Evolutionary conservation across 2,888 invertebrate species (phyloP), one percentile per base, ranked within the genome.

Genomic region (Apoda limacodes): DNA sequence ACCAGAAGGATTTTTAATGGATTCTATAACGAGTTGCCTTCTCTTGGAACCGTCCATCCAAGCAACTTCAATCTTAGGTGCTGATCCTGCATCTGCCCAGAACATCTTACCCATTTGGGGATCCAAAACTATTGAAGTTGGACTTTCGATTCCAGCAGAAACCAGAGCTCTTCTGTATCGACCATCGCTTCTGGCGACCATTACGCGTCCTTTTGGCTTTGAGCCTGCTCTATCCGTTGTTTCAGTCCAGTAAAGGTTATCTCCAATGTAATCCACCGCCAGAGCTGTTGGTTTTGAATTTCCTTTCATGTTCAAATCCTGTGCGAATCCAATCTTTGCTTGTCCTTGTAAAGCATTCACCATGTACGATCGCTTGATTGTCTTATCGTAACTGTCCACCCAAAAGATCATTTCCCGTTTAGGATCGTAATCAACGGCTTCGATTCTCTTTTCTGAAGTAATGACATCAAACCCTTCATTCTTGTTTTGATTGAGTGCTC

Each of bases 41-140:
- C 96, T 84, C 59, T 93, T 91, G 0, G 90, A 91, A 0, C 98
- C 98, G 56, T 97, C 98, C 95, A 98, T 94, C 95, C 97, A 98
- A 2, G 95, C 87, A 3, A 89, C 86, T 63, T 98, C 98, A 39
- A 99, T 95, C 68, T 96, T 98, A 0, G 95, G 93, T 3, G 88
- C 88, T 0, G 89, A 88, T 4, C 97, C 95, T 1, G 92, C 90
- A 63, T 98, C 97, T 0, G 95, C 87, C 96, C 98, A 99, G 70
- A 92, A 94, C 85, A 98, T 88, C 42, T 87, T 82, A 1, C 97
- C 96, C 37, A 86, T 64, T 46, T 91, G 88, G 0, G 94, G 93
- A 75, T 97, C 95, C 0, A 97, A 85, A 0, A 87, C 96, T 11
- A 99, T 76, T 0, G 96, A 90, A 0, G 93, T 91, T 0, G 98